phyloP scores from a whole-genome alignment of 2,888 invertebrate species.

The Campoletis raptor region DNA sequence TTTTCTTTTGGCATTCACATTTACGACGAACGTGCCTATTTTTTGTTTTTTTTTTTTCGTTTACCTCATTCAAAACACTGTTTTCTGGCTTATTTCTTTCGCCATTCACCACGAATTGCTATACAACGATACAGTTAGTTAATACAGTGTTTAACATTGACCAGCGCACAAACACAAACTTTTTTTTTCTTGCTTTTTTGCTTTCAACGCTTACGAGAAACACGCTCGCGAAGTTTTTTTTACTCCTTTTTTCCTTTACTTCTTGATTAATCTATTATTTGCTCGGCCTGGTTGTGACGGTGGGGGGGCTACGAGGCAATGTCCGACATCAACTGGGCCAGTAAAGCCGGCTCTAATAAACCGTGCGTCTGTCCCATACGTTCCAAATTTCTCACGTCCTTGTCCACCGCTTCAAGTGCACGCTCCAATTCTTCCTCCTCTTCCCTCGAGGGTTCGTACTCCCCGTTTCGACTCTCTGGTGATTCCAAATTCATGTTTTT shows the following conservation, averaged over 20 bases:
- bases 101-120: slow-evolving; percentile 50
- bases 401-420: slow-evolving; percentile 92
- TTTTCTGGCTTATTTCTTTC: slow-evolving; percentile 22
- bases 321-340: slow-evolving; percentile 84
- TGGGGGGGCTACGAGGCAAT: slow-evolving; percentile 84
- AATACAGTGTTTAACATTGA: slow-evolving; percentile 75
- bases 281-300: slow-evolving; percentile 70
- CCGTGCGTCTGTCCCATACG: slow-evolving; percentile 88
- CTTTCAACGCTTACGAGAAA: slow-evolving; percentile 71
- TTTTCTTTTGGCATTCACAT: slow-evolving; percentile 71
- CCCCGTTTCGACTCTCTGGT: slow-evolving; percentile 89
- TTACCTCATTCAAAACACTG: slow-evolving; percentile 41
- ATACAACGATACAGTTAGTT: slow-evolving; percentile 71
- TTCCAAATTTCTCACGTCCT: slow-evolving; percentile 90
- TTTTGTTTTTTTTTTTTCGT: slow-evolving; percentile 26
- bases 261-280: slow-evolving; percentile 60
- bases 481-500: slow-evolving; percentile 18
- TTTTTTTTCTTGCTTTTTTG: slow-evolving; percentile 71
- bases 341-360: slow-evolving; percentile 87
- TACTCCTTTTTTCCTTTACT: slow-evolving; percentile 22
- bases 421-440: slow-evolving; percentile 96
- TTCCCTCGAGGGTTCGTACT: slow-evolving; percentile 90
- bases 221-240: slow-evolving; percentile 74
- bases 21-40: slow-evolving; percentile 28
- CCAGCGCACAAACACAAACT: slow-evolving; percentile 80